A percentile compares a stretch with the other conserved stretches of the same genome.
These are phyloP conservation scores for Rapana venosa DNA, from an alignment of 2,888 invertebrate species.

Conservation along the genomic window DNA sequence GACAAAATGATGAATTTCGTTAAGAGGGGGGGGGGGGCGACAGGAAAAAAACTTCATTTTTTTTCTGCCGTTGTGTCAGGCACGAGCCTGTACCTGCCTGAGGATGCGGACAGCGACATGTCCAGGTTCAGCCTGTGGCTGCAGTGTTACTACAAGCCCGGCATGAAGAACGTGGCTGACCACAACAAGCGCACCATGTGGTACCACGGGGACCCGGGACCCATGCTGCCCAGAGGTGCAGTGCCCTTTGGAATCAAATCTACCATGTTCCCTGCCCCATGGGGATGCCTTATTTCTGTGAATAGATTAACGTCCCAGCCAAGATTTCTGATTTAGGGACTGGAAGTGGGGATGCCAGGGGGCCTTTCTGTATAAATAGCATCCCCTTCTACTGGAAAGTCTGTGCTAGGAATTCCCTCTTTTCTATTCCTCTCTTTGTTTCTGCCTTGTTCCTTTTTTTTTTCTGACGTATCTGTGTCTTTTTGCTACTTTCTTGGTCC, in stretches of 20 bases:
- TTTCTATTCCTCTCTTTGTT: neutral
- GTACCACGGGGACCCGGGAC: conserved; percentile 74
- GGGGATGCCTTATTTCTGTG: too few species aligned
- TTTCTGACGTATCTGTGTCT: neutral
- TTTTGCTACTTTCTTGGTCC: neutral
- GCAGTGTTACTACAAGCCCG: conserved; percentile 76
- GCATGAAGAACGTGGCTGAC: conserved; percentile 75
- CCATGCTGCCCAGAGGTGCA: conserved; percentile 69
- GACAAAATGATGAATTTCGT: too few species aligned
- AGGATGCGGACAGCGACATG: conserved; percentile 55
- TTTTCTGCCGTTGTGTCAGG: conserved; percentile 48
- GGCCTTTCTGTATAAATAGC: neutral
- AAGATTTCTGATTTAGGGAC: too few species aligned
- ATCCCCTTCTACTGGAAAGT: neutral
- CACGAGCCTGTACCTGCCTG: conserved; percentile 67
- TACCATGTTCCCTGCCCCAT: neutral
- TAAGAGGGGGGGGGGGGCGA: too few species aligned
- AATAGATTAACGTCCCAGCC: too few species aligned
- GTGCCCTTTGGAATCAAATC: neutral
- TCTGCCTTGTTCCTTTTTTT: neutral
- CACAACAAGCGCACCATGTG: conserved; percentile 76
- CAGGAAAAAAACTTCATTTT: too few species aligned
- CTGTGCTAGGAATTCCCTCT: neutral
- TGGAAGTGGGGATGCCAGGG: neutral
- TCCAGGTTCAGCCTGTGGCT: conserved; percentile 72